These are phyloP conservation scores for Siniperca chuatsi DNA, from an alignment of 2,113 vertebrate genomes.

Conservation along the genomic window DNA sequence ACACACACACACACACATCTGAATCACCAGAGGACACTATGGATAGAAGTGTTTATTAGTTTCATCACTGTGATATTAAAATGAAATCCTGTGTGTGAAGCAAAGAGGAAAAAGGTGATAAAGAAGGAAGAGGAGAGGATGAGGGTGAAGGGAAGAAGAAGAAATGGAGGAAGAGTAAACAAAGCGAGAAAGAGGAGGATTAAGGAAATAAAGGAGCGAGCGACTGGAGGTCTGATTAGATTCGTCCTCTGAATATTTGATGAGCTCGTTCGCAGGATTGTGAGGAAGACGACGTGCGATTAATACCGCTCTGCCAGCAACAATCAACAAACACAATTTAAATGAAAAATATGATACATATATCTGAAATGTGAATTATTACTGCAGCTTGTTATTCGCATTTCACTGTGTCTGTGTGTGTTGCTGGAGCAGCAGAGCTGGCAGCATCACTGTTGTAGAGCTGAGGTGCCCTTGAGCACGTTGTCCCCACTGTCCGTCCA, in stretches of 20 bases:
- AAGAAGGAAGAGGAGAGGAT: background rate
- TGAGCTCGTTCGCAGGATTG: conserved; percentile 12
- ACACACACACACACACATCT: background rate
- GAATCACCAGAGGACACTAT: background rate
- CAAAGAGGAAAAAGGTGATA: background rate
- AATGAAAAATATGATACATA: conserved; percentile 1
- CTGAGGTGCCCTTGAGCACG: no score
- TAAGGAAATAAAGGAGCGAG: conserved; percentile 35
- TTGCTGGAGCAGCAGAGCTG: no score
- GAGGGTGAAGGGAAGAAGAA: background rate
- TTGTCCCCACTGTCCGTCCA: no score
- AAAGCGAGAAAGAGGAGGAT: conserved; percentile 26
- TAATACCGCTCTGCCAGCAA: conserved; percentile 12
- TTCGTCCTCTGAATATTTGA: conserved; percentile 44
- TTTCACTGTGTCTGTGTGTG: background rate
- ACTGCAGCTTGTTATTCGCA: conserved; percentile 11
- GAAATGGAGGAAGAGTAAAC: background rate
- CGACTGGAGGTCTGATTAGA: conserved; percentile 40
- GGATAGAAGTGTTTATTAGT: conserved; percentile 21
- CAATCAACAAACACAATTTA: conserved; percentile 23
- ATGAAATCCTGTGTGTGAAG: conserved; percentile 10
- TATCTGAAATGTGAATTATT: background rate
- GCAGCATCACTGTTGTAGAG: no score
- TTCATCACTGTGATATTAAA: conserved; percentile 20
- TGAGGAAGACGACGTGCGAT: conserved; percentile 3